Evolutionary conservation across 2,113 vertebrate genomes (phyloP).

Genomic region (Dendropsophus ebraccatus): DNA sequence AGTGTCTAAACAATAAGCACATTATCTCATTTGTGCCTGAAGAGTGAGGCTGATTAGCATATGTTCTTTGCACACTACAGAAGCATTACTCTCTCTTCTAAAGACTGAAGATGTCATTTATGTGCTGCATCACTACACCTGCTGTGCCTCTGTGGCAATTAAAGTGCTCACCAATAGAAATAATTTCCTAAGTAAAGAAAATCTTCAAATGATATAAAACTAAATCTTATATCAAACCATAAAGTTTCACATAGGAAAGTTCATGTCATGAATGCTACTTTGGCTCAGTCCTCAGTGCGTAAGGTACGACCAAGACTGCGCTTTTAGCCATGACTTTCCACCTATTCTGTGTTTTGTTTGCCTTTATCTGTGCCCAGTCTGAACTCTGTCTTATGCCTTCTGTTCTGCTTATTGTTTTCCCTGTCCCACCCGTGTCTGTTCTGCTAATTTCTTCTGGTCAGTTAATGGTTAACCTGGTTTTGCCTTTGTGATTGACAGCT

Average conservation of each 20-base stretch:
- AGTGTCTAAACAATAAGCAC: conserved; percentile 87
- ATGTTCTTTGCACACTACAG: conserved; percentile 76
- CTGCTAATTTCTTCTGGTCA: too few relatives aligned
- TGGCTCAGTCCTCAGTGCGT: too few relatives aligned
- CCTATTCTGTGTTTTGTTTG: too few relatives aligned
- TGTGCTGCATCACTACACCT: conserved; percentile 70
- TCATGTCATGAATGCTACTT: too few relatives aligned
- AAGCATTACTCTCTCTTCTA: conserved; percentile 77
- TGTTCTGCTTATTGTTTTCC: too few relatives aligned
- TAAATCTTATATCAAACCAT: not conserved
- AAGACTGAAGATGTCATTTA: conserved; percentile 72
- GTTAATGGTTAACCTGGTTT: too few relatives aligned
- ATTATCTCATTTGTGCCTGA: conserved; percentile 85
- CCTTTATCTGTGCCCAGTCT: too few relatives aligned
- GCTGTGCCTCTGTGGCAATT: conserved; percentile 67
- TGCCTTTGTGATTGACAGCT: too few relatives aligned
- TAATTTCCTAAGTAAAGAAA: conserved; percentile 60
- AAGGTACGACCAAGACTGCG: too few relatives aligned
- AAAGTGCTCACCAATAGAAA: conserved; percentile 67
- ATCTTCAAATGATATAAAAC: not conserved
- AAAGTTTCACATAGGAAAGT: not conserved
- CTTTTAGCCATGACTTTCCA: too few relatives aligned
- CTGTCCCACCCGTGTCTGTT: too few relatives aligned
- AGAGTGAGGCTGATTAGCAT: conserved; percentile 85
- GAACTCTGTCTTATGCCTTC: too few relatives aligned